Conservation (phyloP, 1,140 invertebrate genomes). For the Luehdorfia chinensis region DNA sequence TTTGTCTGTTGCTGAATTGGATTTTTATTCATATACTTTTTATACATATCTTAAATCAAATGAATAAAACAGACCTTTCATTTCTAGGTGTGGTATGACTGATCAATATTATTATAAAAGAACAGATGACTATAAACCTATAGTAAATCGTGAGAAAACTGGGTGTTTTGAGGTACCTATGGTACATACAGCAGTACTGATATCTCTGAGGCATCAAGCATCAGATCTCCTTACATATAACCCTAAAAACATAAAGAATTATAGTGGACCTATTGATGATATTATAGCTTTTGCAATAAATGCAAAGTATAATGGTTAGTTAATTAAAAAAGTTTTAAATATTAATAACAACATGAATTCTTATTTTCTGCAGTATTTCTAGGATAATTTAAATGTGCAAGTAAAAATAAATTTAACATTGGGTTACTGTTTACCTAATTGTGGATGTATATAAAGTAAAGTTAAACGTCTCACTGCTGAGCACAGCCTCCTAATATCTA, state of each 20-base stretch:
- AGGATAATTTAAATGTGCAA: too few relatives aligned
- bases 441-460: too few relatives aligned
- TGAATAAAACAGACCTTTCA: too few relatives aligned
- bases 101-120: slow-evolving; percentile 92
- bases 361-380: too few relatives aligned
- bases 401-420: background rate
- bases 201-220: slow-evolving; percentile 82
- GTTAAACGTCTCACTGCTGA: too few relatives aligned
- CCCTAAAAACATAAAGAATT: slow-evolving; percentile 79
- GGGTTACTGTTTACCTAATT: slow-evolving; percentile 1
- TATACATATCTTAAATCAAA: too few relatives aligned
- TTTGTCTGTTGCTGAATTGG: too few relatives aligned
- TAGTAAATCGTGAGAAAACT: slow-evolving; percentile 83
- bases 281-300: slow-evolving; percentile 95
- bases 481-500: too few relatives aligned
- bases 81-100: slow-evolving; percentile 91
- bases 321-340: background rate
- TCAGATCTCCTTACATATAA: slow-evolving; percentile 88
- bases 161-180: slow-evolving; percentile 94
- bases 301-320: slow-evolving; percentile 84
- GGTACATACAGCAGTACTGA: slow-evolving; percentile 93
- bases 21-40: too few relatives aligned
- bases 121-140: slow-evolving; percentile 91
- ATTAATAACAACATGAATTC: background rate
- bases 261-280: slow-evolving; percentile 91